Conservation (phyloP, 1,140 invertebrate genomes). For the Rhagoletis pomonella region DNA sequence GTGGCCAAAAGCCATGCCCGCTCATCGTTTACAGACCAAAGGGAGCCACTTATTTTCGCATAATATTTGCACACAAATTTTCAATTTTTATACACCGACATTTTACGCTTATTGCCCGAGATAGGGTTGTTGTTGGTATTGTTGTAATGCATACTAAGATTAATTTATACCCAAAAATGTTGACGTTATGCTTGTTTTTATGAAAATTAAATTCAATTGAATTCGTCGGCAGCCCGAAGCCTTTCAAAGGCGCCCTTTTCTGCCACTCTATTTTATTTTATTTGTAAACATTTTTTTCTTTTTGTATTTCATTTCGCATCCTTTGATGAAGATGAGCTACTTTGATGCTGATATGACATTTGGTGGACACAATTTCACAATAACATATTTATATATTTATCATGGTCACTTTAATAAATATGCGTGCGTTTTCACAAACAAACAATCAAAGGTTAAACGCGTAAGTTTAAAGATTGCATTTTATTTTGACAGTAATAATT, state of each 20-base stretch:
- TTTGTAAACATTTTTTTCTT: background rate
- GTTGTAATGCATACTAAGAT: background rate
- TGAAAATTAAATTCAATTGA: background rate
- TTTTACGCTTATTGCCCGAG: background rate
- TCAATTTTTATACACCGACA: background rate
- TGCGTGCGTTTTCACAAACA: too few species aligned
- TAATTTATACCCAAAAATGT: background rate
- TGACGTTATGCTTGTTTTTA: background rate
- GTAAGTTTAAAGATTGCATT: too few species aligned
- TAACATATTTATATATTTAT: too few species aligned
- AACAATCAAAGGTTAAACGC: too few species aligned
- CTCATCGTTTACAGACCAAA: background rate
- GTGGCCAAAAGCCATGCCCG: background rate
- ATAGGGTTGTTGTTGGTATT: background rate
- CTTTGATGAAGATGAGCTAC: background rate
- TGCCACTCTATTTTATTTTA: background rate
- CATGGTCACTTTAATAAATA: background rate
- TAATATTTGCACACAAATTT: constrained; percentile 47
- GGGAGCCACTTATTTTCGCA: constrained; percentile 34
- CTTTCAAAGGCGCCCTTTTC: background rate
- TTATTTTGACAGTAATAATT: too few species aligned
- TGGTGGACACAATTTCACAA: background rate
- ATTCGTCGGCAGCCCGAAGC: background rate
- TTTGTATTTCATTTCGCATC: background rate
- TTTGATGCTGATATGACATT: background rate